Evolutionary conservation across 2,888 invertebrate species (phyloP), one percentile per base, ranked within the genome.

Genomic region (Aleiodes leptofemur): DNA sequence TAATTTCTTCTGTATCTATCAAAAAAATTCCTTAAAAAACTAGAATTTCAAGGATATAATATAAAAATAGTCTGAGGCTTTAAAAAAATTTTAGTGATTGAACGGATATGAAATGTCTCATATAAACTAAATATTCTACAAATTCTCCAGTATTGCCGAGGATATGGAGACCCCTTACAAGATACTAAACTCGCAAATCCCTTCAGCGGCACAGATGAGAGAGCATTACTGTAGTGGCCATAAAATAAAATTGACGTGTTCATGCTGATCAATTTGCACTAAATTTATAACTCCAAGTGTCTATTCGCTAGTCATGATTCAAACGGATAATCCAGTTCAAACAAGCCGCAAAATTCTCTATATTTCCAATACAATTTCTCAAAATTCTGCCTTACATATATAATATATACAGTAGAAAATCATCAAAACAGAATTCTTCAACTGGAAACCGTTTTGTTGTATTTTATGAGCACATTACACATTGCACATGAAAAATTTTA

Each of bases 261-360:
- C 87, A 86, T 83, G 82, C 86, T 88, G 87, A 88, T 87, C 87
- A 87, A 88, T 88, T 88, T 87, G 88, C 83, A 84, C 86, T 87
- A 87, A 88, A 88, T 88, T 88, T 88, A 88, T 85, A 86, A 86
- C 87, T 86, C 84, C 74, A 77, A 72, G 59, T 74, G 77, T 66
- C 75, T 75, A 72, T 75, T 66, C 69, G 66, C 50, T 66, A 66
- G 56, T 75, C 61, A 59, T 55, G 59, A 48, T 66, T 9, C 64
- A 16, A 11, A 31, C 64, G 57, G 43, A 7, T 75, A 68, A 73
- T 74, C 77, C 78, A 76, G 84, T 85, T 87, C 88, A 88, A 88
- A 87, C 87, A 84, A 82, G 85, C 88, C 87, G 88, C 84, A 81
- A 83, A 84, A 82, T 78, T 84, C 83, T 85, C 84, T 83, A 85